phyloP scores from a whole-genome alignment of 2,113 vertebrate genomes.

The Muntiacus reevesi region DNA sequence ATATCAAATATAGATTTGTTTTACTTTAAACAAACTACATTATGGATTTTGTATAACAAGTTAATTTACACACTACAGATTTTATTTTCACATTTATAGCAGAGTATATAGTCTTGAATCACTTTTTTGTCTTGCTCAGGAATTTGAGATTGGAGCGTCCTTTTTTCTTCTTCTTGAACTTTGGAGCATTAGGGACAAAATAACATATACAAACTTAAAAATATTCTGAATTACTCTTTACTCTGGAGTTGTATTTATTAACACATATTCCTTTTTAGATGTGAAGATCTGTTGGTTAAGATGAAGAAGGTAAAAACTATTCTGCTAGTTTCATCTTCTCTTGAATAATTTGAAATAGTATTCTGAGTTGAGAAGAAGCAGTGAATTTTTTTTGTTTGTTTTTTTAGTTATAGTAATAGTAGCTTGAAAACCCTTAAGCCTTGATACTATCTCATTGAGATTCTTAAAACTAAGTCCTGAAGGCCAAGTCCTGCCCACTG shows the following conservation, averaged over 20 bases:
- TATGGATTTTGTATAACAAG: neutral
- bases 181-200: neutral
- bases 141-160: neutral
- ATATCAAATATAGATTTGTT: neutral
- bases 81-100: neutral
- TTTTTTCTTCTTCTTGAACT: neutral
- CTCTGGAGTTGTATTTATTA: neutral
- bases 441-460: neutral
- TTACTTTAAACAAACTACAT: neutral
- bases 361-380: neutral
- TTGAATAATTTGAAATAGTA: neutral
- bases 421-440: neutral
- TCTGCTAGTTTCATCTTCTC: neutral
- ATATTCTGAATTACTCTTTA: conserved; percentile 6
- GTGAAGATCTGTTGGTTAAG: neutral
- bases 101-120: neutral
- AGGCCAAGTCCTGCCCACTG: neutral
- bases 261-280: neutral
- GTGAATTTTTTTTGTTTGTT: neutral
- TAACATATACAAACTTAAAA: neutral
- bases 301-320: neutral
- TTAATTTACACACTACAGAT: neutral
- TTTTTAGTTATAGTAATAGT: neutral
- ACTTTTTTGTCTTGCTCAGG: neutral
- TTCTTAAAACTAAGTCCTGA: neutral